Base-by-base conservation (phyloP, 2,888 invertebrate genomes). In the Drosophila fungiperda region DNA sequence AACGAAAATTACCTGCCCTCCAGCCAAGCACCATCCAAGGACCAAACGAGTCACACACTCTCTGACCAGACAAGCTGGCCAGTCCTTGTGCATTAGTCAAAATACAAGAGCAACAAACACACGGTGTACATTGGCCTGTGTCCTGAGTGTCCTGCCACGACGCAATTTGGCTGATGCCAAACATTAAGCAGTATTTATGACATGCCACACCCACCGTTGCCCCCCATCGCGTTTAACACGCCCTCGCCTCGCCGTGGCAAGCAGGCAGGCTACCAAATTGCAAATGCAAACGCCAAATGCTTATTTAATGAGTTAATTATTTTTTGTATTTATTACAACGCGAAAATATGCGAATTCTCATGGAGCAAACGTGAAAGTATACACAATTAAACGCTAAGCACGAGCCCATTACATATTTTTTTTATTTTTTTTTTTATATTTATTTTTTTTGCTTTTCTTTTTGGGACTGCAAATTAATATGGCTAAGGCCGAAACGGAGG, bases 231-330 rank as follows among this genome's bases (percentile, higher is more conserved):
- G 17, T 1, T 23, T 17, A 17, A 26, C 49, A 1, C 9, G 23
- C 40, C 32, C 55, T 55, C 29, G 29, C 29, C 29, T 1, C 29
- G 29, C 29, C 29, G 29, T 29, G 29, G 29, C 29, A 29, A 29
- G 29, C 29, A 29, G 29, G 29, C 33, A 35, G 48, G 23, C 65
- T 38, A 65, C 69, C 78, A 78, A 85, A 87, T 87, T 84, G 87
- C 83, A 80, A 71, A 81, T 77, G 82, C 78, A 78, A 81, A 72
- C 76, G 85, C 85, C 89, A 86, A 90, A 86, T 90, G 90, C 90
- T 74, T 86, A 87, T 86, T 90, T 86, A 86, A 86, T 90, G 90
- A 90, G 90, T 89, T 86, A 86, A 90, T 86, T 86, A 86, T 86
- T 90, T 90, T 83, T 87, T 84, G 74, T 85, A 85, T 85, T 85